Conservation (phyloP, 2,113 vertebrate species). For the Corythoichthys intestinalis region DNA sequence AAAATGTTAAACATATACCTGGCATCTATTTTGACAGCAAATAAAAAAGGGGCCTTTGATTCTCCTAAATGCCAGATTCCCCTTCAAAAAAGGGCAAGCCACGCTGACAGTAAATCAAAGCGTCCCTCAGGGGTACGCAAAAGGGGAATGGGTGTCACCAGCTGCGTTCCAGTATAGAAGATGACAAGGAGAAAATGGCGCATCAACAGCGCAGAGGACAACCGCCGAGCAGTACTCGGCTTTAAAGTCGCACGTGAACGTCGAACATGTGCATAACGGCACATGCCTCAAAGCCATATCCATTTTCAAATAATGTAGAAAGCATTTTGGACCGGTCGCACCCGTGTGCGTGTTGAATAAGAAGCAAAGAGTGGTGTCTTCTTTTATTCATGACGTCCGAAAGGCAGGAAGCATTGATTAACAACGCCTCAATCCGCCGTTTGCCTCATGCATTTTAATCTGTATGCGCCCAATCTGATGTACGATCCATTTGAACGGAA, state of each 20-base stretch:
- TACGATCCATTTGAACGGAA: too few relatives aligned
- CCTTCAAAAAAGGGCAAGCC: slow-evolving; percentile 54
- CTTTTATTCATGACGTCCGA: too few relatives aligned
- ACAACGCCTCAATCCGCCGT: too few relatives aligned
- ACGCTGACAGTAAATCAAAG: slow-evolving; percentile 62
- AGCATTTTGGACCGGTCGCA: too few relatives aligned
- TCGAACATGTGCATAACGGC: background rate
- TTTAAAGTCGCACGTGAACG: background rate
- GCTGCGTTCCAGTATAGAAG: slow-evolving; percentile 59
- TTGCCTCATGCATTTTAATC: too few relatives aligned
- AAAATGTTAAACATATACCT: too few relatives aligned
- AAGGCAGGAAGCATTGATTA: too few relatives aligned
- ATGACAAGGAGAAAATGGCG: slow-evolving; percentile 70
- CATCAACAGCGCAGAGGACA: slow-evolving; percentile 48
- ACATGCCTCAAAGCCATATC: background rate
- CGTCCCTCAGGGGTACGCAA: slow-evolving; percentile 54
- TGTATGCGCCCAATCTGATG: too few relatives aligned
- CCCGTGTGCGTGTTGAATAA: too few relatives aligned
- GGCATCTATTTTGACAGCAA: too few relatives aligned
- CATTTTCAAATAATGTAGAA: too few relatives aligned
- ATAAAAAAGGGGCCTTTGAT: slow-evolving; percentile 22
- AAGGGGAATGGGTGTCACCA: slow-evolving; percentile 53
- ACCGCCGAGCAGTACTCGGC: background rate
- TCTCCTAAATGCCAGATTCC: slow-evolving; percentile 51
- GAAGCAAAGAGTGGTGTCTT: too few relatives aligned